These are phyloP conservation scores for Chrysogorgia sp. DNA, from an alignment of 92 coral and sea anemone genomes.

Conservation along the genomic window DNA sequence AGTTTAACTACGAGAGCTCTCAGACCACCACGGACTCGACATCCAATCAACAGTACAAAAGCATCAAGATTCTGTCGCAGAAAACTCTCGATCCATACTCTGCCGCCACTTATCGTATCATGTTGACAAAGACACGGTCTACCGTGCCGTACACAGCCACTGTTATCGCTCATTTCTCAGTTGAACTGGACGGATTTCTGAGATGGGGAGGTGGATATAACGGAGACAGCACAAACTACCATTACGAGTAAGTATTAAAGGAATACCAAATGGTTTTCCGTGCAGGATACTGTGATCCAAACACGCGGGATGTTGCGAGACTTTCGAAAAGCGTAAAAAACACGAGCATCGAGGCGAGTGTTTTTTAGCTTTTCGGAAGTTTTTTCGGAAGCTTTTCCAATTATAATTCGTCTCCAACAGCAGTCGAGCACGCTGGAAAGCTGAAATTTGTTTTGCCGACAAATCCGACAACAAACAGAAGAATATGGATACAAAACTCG, in stretches of 20 bases:
- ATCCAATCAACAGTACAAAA: background rate
- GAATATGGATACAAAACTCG: no score
- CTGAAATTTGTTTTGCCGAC: no score
- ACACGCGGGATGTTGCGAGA: no score
- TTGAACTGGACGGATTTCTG: constrained; percentile 68
- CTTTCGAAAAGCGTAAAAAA: no score
- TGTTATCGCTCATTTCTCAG: constrained; percentile 63
- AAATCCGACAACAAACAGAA: no score
- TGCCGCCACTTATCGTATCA: constrained; percentile 30
- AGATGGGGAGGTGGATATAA: constrained; percentile 67
- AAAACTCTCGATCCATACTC: constrained; percentile 24
- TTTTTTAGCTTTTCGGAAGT: no score
- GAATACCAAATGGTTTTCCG: no score
- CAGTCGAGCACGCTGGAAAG: no score
- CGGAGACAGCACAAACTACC: constrained; percentile 57
- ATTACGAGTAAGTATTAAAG: constrained; percentile 42
- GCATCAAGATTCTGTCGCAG: background rate
- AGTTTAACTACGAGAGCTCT: background rate
- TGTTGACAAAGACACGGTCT: constrained; percentile 42
- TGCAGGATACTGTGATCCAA: no score
- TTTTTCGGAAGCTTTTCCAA: no score
- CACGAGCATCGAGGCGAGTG: no score
- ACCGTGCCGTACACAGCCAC: constrained; percentile 70
- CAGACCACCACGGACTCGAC: background rate
- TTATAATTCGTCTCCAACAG: no score